Base-by-base conservation (phyloP, 92 coral and sea anemone species). In the Micromussa lordhowensis region DNA sequence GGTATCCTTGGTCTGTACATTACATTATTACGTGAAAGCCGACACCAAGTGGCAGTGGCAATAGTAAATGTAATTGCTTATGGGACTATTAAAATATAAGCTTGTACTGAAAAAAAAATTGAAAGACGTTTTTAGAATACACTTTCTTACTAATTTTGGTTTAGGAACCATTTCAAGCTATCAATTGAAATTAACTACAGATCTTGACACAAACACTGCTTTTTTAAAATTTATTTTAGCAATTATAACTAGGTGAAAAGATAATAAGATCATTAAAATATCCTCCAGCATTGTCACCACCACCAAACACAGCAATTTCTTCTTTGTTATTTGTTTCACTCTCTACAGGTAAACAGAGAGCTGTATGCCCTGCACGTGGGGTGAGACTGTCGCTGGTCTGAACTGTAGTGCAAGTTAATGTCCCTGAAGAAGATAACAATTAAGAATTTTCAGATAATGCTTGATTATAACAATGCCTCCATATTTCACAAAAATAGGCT, bases 351-450 rank as follows among this genome's bases (percentile, higher is more conserved):
- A 90, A 35, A 59, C 29, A 75, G 18, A 96, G 72, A 57, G 98
- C 95, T 18, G 93, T 91, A 82, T 96, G 99, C 9, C 99, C 99
- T 74, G 95, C 99, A 63, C 99, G 90, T 14, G 96, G 91, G 26
- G 87, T 85, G 24, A 97, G 83, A 19, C 77, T 84, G 53, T 74
- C 75, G 40, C 91, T 89, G 10, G 95, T 80, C 70, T 85, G 85
- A 32, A 97, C 86, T 54, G 85, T 78, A 35, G 90, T 89, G 96
- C 99, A 97, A 28, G 97, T 94, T 7, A 91, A 87, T 22, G 93
- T 87, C 55, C 80, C 96, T 94, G 86, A 72, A 55, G 48, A 34
- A 85, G 21, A 38, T 16, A 71, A 85, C 55, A 77, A 53, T 2
- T 54, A 54, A 17, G 22, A 44, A 44, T 44, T 44, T 44, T 44